Evolutionary conservation across 2,888 invertebrate species (phyloP).

Genomic region (Zaprionus bogoriensis): DNA sequence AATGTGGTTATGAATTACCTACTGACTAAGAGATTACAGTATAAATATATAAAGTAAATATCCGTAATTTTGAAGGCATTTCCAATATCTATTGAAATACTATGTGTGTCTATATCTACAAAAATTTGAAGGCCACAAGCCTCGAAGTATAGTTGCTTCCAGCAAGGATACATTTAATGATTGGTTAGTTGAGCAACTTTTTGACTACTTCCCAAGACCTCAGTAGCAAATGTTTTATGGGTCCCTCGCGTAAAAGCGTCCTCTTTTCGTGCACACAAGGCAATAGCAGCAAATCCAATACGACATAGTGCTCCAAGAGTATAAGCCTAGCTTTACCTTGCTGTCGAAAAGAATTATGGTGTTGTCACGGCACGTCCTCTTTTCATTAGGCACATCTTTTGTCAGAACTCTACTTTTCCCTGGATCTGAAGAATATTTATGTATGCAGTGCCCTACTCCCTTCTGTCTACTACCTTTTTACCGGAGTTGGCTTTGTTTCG

Average conservation of each 20-base stretch:
- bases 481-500: slow-evolving; percentile 9
- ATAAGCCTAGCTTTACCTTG: slow-evolving; percentile 30
- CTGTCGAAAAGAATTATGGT: slow-evolving; percentile 20
- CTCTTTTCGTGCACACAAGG: slow-evolving; percentile 1
- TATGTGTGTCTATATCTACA: too few species aligned
- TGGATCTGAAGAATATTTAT: not conserved
- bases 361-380: slow-evolving; percentile 25
- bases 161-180: slow-evolving; percentile 54
- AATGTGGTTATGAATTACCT: not conserved
- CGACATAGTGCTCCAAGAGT: slow-evolving; percentile 22
- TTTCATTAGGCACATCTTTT: slow-evolving; percentile 33
- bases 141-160: too few species aligned
- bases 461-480: slow-evolving; percentile 1
- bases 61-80: not conserved
- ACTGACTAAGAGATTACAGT: not conserved
- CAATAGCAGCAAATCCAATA: slow-evolving; percentile 17
- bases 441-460: slow-evolving; percentile 8
- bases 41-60: not conserved
- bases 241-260: slow-evolving; percentile 42
- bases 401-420: not conserved
- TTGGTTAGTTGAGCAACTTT: slow-evolving; percentile 53
- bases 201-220: slow-evolving; percentile 12
- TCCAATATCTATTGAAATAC: too few species aligned
- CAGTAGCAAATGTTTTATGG: slow-evolving; percentile 42
- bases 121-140: too few species aligned